Conservation (phyloP, 2,113 vertebrate genomes). For the Galbula dea region DNA sequence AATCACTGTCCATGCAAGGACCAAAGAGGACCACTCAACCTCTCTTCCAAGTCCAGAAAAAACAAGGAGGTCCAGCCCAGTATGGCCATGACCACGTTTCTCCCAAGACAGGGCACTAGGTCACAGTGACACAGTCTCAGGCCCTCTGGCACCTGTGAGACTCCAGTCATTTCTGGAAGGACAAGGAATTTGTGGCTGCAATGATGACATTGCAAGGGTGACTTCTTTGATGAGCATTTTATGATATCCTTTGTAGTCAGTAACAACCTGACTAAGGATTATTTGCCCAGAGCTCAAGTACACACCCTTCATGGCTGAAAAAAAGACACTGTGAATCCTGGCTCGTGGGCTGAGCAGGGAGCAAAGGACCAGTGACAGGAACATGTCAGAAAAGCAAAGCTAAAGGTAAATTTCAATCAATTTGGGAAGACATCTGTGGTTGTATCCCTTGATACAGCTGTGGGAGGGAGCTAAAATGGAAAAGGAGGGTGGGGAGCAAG, state of each 20-base stretch:
- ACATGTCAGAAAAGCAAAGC: neutral
- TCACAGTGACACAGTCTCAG: rapidly evolving
- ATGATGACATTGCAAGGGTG: neutral
- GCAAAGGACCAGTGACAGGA: neutral
- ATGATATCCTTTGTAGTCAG: neutral
- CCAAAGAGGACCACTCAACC: neutral
- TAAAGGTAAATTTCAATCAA: neutral
- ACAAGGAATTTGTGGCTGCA: rapidly evolving
- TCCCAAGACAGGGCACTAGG: neutral
- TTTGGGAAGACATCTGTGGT: neutral
- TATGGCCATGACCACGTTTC: neutral
- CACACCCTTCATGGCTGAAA: neutral
- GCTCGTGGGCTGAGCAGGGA: neutral
- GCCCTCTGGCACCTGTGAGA: neutral
- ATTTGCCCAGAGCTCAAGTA: neutral
- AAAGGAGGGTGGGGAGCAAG: neutral
- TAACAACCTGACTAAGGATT: neutral
- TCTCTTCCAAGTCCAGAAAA: neutral
- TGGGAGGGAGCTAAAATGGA: neutral
- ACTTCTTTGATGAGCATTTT: neutral
- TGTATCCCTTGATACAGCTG: neutral
- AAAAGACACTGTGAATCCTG: neutral
- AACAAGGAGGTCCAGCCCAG: neutral
- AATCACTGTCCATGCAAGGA: neutral
- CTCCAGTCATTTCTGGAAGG: neutral